Conservation (phyloP, 1,140 invertebrate species). For the Drosophila pandora region DNA sequence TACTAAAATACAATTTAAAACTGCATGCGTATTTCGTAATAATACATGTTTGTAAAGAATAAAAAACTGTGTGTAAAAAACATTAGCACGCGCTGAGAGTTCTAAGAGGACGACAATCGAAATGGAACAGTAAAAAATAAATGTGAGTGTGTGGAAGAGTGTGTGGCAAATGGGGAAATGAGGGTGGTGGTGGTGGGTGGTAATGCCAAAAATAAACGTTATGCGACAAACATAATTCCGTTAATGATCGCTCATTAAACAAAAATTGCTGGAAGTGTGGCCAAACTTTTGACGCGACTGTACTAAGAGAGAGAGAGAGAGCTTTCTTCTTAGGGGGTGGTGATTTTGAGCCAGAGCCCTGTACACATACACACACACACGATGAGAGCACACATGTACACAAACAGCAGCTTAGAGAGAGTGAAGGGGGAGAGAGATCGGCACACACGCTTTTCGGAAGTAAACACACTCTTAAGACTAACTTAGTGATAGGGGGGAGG, state of each 20-base stretch:
- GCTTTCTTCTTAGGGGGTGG: constrained; percentile 37
- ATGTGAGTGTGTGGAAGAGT: constrained; percentile 3
- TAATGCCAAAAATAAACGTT: constrained; percentile 35
- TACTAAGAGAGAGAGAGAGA: constrained; percentile 46
- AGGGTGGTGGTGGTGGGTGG: constrained; percentile 15
- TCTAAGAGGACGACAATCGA: constrained; percentile 62
- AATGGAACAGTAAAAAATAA: constrained; percentile 39
- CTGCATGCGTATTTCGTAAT: constrained; percentile 80
- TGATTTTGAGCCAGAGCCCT: constrained; percentile 43
- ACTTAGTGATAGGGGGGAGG: constrained; percentile 50
- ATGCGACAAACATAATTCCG: constrained; percentile 29
- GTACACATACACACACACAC: constrained; percentile 35
- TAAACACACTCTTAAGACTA: constrained; percentile 38
- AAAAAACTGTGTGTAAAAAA: constrained; percentile 54
- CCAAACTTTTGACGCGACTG: constrained; percentile 41
- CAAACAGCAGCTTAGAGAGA: constrained; percentile 40
- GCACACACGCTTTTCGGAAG: constrained; percentile 25
- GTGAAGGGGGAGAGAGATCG: constrained; percentile 34
- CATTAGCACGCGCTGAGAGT: constrained; percentile 69
- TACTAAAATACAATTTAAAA: constrained; percentile 77
- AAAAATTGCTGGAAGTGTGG: constrained; percentile 41
- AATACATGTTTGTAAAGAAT: constrained; percentile 57
- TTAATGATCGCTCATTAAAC: constrained; percentile 16
- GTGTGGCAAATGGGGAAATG: constrained; percentile 26
- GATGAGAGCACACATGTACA: constrained; percentile 17